Conservation (phyloP, 2,113 vertebrate genomes). For the Piliocolobus tephrosceles region DNA sequence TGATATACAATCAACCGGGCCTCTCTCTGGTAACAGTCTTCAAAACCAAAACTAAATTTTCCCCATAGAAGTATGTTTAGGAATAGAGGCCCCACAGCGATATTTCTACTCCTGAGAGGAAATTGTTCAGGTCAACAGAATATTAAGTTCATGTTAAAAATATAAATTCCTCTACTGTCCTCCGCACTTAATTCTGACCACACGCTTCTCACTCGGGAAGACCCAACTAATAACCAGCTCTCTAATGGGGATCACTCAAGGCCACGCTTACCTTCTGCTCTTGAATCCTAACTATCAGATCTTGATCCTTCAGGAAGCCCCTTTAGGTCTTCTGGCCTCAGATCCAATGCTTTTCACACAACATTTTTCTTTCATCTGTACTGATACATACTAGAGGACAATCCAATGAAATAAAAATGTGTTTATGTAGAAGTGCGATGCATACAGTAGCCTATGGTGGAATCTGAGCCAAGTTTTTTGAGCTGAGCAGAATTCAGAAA, state of each 20-base stretch:
- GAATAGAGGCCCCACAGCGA: not conserved
- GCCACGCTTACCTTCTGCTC: not conserved
- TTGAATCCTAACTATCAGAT: not conserved
- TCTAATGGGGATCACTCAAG: not conserved
- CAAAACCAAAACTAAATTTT: not conserved
- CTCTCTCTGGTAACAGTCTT: not conserved
- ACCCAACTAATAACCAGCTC: not conserved
- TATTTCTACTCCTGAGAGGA: not conserved
- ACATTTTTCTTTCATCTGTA: not conserved
- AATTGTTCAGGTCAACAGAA: not conserved
- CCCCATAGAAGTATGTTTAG: not conserved
- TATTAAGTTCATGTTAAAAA: not conserved
- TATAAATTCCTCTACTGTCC: not conserved
- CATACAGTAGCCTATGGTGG: rapidly evolving
- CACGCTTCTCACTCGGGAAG: not conserved
- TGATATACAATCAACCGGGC: not conserved
- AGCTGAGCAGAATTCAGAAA: not conserved
- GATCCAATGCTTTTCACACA: not conserved
- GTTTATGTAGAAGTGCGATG: not conserved
- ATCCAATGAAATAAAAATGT: not conserved
- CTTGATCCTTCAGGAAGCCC: not conserved
- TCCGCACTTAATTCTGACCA: not conserved
- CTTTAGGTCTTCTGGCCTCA: not conserved
- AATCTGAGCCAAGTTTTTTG: not conserved
- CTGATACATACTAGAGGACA: not conserved